Percentiles rank a stretch among this genome's conserved stretches.
Evolutionary conservation across 2,113 vertebrate species (phyloP).

Genomic region (Petrocephalus microphthalmus): DNA sequence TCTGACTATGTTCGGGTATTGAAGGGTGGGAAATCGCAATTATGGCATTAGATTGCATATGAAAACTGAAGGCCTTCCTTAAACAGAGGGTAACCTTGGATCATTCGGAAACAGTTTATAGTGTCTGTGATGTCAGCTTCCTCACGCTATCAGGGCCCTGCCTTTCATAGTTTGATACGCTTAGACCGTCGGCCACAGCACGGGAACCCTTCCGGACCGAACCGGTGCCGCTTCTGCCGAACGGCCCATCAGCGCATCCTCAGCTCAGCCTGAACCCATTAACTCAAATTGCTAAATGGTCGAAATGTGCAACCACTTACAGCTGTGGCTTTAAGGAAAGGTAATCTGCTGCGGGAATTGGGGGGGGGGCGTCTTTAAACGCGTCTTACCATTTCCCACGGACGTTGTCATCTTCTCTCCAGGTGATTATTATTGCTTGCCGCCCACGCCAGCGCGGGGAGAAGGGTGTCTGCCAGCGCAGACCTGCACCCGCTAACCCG

Average conservation of each 20-base stretch:
- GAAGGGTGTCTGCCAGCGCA: not conserved
- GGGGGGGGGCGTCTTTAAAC: conserved; percentile 28
- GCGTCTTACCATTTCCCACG: conserved; percentile 31
- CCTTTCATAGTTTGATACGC: not conserved
- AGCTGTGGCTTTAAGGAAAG: conserved; percentile 53
- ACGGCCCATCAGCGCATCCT: conserved; percentile 31
- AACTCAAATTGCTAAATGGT: conserved; percentile 62
- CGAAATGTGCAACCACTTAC: conserved; percentile 64
- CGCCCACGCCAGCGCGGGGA: not conserved
- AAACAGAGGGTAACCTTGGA: conserved; percentile 8
- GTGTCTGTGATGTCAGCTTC: not conserved
- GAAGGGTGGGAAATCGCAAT: not conserved
- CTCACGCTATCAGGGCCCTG: not conserved
- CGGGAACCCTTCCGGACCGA: not conserved
- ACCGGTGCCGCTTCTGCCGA: conserved; percentile 19
- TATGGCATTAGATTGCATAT: not conserved
- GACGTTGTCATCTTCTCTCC: conserved; percentile 15
- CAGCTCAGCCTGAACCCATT: conserved; percentile 62
- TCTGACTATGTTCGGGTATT: not conserved
- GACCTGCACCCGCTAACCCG: not conserved
- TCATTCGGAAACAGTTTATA: not conserved
- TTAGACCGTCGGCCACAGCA: not conserved
- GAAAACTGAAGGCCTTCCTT: not conserved
- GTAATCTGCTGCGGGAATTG: conserved; percentile 56
- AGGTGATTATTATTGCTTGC: conserved; percentile 22